A percentile compares a stretch with the other conserved stretches of the same genome.
phyloP scores from a whole-genome alignment of 2,888 invertebrate genomes.

The Andrena camellia region DNA sequence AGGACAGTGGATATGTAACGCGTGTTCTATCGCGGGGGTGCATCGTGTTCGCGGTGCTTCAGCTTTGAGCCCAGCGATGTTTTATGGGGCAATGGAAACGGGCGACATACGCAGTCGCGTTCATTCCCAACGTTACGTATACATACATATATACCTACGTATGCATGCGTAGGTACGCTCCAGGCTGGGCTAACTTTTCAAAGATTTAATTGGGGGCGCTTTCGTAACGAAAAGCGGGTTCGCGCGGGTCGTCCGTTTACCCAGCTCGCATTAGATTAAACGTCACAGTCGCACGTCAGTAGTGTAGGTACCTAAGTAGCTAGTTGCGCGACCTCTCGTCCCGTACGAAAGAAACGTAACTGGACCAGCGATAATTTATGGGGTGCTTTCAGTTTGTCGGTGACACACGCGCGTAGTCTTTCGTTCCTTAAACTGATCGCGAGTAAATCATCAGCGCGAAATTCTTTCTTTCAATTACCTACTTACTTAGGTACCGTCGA shows the following conservation, averaged over 20 bases:
- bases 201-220: slow-evolving; percentile 38
- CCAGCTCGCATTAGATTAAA: slow-evolving; percentile 11
- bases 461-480: neutral
- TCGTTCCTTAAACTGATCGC: slow-evolving; percentile 22
- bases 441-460: slow-evolving; percentile 5
- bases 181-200: slow-evolving; percentile 13
- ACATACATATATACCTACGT: no score
- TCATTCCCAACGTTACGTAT: slow-evolving; percentile 31
- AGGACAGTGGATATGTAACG: slow-evolving; percentile 10
- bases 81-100: slow-evolving; percentile 64
- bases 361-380: slow-evolving; percentile 23
- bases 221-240: slow-evolving; percentile 7
- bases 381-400: slow-evolving; percentile 24
- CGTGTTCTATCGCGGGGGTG: slow-evolving; percentile 40
- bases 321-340: slow-evolving; percentile 4
- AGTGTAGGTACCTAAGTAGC: no score
- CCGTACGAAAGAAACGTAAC: slow-evolving; percentile 19
- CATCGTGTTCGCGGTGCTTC: slow-evolving; percentile 44
- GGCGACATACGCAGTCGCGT: slow-evolving; percentile 32
- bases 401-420: slow-evolving; percentile 16
- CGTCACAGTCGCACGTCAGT: slow-evolving; percentile 28
- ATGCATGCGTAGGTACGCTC: neutral
- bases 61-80: slow-evolving; percentile 40
- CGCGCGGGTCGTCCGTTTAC: neutral
- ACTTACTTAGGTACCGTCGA: neutral